These are phyloP conservation scores for Cossypha heuglini DNA, from an alignment of 2,797 vertebrate genomes.

Conservation along the genomic window DNA sequence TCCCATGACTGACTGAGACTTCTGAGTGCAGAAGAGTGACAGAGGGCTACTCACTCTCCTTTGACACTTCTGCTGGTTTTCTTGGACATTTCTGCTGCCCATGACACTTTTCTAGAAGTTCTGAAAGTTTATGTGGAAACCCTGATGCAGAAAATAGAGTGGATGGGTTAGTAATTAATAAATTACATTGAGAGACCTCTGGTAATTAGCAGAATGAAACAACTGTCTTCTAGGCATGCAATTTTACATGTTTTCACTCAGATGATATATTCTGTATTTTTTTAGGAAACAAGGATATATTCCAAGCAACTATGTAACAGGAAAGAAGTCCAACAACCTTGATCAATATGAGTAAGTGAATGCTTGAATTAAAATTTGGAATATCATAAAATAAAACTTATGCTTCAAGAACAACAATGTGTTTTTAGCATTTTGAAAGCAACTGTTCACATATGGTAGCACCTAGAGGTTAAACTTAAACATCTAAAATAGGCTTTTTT, in stretches of 20 bases:
- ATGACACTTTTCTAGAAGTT: background rate
- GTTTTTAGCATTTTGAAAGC: background rate
- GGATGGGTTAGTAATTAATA: background rate
- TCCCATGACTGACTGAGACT: background rate
- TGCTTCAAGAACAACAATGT: background rate
- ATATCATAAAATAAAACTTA: background rate
- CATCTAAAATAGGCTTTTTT: background rate
- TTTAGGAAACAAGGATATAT: conserved; percentile 90
- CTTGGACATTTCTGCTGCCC: background rate
- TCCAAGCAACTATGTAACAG: conserved; percentile 92
- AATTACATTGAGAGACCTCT: background rate
- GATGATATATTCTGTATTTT: background rate
- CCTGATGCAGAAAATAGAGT: background rate
- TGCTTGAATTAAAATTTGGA: background rate
- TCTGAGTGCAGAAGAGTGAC: background rate
- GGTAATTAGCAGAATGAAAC: background rate
- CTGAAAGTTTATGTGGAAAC: background rate
- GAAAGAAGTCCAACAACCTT: conserved; percentile 85
- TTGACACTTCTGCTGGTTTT: background rate
- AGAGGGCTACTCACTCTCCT: background rate
- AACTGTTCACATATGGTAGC: fast-evolving
- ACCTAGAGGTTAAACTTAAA: background rate
- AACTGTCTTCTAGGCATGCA: background rate
- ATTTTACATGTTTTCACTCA: background rate
- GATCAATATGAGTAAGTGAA: conserved; percentile 89